Evolutionary conservation across 2,797 vertebrate genomes (phyloP), one percentile per base, ranked within the genome.

Genomic region (Manis crassicaudata): DNA sequence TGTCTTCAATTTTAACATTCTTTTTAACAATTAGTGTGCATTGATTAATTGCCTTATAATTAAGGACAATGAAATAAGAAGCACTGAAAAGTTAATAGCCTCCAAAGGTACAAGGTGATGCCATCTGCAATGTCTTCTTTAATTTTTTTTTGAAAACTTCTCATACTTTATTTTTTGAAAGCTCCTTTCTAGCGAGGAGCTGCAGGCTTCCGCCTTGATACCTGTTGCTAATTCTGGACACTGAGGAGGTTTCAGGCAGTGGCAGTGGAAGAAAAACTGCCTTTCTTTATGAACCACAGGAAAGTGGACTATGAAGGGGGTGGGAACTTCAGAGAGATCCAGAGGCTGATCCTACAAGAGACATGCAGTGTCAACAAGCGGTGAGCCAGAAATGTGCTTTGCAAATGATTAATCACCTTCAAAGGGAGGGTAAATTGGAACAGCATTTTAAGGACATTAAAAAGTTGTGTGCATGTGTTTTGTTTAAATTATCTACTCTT

Each of bases 1-100:
- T 21, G 21, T 52, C 23, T 95, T 90, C 92, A 60, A 75, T 18
- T 90, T 90, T 90, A 72, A 11, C 75, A 9, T 80, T 96, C 58
- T 75, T 73, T 73, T 76, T 17, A 79, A 62, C 43, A 77, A 52
- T 8, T 7, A 80, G 56, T 46, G 16, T 82, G 29, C n/a, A 40
- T 11, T 56, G 27, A 56, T 84, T 32, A 70, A 37, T 63, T 70
- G 11, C 32, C 37, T 87, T 56, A 56, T 27, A 90, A 73, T 77
- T 75, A 80, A 77, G 89, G 81, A 50, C 10, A 90, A 72, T 23
- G 40, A 65, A 35, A 6, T 54, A 67, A 81, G 56, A 87, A 94
- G 88, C 46, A 72, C 63, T 23, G 46, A n/a, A 76, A 89, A 50
- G 35, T 58, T 60, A 89, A 13, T 13, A 25, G 40, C 10, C n/a